phyloP scores from a whole-genome alignment of 2,888 invertebrate genomes.

The Tetragnatha montana region DNA sequence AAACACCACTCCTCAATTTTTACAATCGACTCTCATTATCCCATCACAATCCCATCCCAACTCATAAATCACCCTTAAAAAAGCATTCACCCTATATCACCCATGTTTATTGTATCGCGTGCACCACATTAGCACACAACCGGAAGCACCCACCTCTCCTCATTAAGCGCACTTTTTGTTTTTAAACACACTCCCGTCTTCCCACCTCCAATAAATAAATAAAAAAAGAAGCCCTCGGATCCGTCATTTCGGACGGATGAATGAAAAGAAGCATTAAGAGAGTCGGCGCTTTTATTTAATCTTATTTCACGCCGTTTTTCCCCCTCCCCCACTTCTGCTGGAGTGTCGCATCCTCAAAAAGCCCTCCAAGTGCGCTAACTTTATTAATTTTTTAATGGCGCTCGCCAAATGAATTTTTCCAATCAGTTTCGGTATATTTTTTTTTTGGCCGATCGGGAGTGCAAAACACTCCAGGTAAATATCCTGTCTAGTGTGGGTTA shows the following conservation, averaged over 20 bases:
- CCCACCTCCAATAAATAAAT: slow-evolving; percentile 6
- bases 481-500: background rate
- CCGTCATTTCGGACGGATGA: slow-evolving; percentile 35
- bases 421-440: slow-evolving; percentile 62
- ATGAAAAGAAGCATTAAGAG: slow-evolving; percentile 40
- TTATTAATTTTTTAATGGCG: slow-evolving; percentile 67
- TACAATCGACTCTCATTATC: too few species aligned
- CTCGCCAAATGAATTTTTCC: slow-evolving; percentile 54
- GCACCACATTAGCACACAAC: too few species aligned
- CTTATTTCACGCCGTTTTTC: slow-evolving; percentile 52
- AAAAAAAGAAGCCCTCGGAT: slow-evolving; percentile 27
- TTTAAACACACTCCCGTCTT: background rate
- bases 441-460: slow-evolving; percentile 40
- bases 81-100: too few species aligned
- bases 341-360: slow-evolving; percentile 46
- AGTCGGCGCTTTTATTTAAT: slow-evolving; percentile 58
- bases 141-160: background rate
- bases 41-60: too few species aligned
- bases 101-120: too few species aligned
- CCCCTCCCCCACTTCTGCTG: background rate
- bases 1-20: too few species aligned
- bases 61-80: too few species aligned
- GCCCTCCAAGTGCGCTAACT: slow-evolving; percentile 59
- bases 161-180: background rate
- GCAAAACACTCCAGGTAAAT: slow-evolving; percentile 66